These are phyloP conservation scores for Lycophotia porphyrea DNA, from an alignment of 2,888 invertebrate species.

Conservation along the genomic window DNA sequence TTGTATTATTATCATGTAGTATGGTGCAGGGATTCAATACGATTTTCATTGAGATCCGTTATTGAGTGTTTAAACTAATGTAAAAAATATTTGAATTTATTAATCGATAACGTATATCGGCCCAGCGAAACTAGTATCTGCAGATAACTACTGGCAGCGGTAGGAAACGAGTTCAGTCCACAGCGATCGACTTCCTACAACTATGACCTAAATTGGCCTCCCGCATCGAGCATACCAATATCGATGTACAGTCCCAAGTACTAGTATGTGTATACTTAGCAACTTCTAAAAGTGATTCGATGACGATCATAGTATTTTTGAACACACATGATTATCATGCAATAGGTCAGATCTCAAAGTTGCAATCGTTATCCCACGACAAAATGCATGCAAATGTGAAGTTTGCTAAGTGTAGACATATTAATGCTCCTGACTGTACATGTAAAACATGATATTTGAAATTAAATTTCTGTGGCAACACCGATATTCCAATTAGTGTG, in stretches of 20 bases:
- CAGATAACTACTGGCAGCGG: conserved; percentile 43
- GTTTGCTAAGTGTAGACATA: not conserved
- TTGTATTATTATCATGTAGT: too few relatives aligned
- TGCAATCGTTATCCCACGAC: not conserved
- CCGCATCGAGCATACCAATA: conserved; percentile 34
- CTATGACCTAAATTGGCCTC: conserved; percentile 28
- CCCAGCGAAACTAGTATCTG: conserved; percentile 9
- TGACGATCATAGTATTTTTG: not conserved
- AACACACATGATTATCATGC: not conserved
- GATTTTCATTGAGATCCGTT: not conserved
- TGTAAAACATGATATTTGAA: conserved; percentile 22
- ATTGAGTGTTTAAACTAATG: conserved; percentile 2
- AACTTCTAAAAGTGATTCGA: not conserved
- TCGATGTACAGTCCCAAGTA: not conserved
- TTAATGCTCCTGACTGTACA: not conserved
- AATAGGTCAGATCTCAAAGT: not conserved
- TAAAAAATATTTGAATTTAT: conserved; percentile 5
- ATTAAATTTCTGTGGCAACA: conserved; percentile 18
- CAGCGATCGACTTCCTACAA: conserved; percentile 48
- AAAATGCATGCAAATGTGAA: too few relatives aligned
- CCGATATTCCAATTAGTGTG: conserved; percentile 6
- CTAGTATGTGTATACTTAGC: not conserved
- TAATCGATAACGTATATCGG: conserved; percentile 35
- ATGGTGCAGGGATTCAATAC: too few relatives aligned
- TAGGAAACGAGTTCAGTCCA: conserved; percentile 51